Evolutionary conservation across 2,113 vertebrate species (phyloP).

Genomic region (Elaphurus davidianus): DNA sequence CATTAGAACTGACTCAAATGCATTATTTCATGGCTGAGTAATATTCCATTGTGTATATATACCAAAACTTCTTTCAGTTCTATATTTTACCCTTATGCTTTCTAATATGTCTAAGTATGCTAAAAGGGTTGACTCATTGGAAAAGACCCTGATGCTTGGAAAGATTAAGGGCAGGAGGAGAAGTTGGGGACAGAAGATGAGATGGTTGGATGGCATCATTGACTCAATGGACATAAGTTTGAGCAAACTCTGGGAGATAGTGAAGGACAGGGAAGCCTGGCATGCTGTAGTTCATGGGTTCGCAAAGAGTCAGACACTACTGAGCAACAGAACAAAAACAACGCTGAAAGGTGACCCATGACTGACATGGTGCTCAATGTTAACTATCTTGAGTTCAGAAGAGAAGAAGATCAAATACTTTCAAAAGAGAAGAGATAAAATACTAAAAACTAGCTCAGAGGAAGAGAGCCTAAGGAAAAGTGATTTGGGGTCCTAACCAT

Average conservation of each 20-base stretch:
- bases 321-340: background rate
- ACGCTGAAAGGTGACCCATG: background rate
- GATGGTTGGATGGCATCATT: background rate
- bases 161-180: background rate
- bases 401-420: background rate
- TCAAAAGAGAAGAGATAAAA: slow-evolving; percentile 21
- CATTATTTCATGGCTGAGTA: background rate
- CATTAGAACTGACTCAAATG: background rate
- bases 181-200: background rate
- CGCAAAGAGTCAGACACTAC: background rate
- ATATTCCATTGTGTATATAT: background rate
- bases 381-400: background rate
- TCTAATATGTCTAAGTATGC: background rate
- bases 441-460: background rate
- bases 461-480: background rate
- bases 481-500: background rate
- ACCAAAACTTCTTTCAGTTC: background rate
- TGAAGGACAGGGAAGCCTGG: background rate
- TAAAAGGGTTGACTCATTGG: background rate
- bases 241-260: background rate
- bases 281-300: background rate
- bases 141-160: background rate
- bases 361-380: background rate
- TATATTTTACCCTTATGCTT: background rate
- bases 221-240: background rate